phyloP scores from a whole-genome alignment of 2,888 invertebrate genomes.

The Aelia acuminata region DNA sequence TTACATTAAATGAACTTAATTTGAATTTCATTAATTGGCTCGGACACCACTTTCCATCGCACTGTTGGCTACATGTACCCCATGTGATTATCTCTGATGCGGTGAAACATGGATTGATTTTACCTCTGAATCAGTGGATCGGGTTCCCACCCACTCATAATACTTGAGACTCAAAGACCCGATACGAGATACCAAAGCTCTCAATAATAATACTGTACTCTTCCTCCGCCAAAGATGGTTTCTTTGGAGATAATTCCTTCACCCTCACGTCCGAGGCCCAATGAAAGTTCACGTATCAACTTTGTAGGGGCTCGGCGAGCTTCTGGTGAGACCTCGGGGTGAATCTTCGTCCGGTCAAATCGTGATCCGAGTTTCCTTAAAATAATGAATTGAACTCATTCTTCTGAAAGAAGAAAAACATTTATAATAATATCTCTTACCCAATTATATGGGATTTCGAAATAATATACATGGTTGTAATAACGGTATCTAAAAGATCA shows the following conservation, averaged over 20 bases:
- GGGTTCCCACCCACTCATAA: constrained; percentile 10
- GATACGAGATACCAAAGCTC: neutral
- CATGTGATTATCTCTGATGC: neutral
- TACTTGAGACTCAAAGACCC: neutral
- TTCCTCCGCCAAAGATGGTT: constrained; percentile 12
- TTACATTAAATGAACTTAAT: constrained; percentile 8
- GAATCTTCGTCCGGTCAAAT: neutral
- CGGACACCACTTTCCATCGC: neutral
- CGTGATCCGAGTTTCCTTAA: neutral
- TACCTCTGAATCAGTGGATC: neutral
- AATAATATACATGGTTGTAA: neutral
- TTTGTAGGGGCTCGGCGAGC: neutral
- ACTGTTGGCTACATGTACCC: neutral
- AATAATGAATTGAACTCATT: neutral
- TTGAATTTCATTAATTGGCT: constrained; percentile 26
- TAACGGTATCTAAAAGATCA: neutral
- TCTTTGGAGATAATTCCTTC: constrained; percentile 26
- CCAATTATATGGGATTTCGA: neutral
- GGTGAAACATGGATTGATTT: neutral
- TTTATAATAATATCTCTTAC: neutral
- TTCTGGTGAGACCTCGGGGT: constrained; percentile 7
- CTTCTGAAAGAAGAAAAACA: neutral
- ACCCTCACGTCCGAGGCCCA: constrained; percentile 2
- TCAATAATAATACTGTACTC: constrained; percentile 18
- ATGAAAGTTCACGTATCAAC: constrained; percentile 23